phyloP scores from a whole-genome alignment of 1,140 invertebrate genomes.

The Oreohelix idahoensis region DNA sequence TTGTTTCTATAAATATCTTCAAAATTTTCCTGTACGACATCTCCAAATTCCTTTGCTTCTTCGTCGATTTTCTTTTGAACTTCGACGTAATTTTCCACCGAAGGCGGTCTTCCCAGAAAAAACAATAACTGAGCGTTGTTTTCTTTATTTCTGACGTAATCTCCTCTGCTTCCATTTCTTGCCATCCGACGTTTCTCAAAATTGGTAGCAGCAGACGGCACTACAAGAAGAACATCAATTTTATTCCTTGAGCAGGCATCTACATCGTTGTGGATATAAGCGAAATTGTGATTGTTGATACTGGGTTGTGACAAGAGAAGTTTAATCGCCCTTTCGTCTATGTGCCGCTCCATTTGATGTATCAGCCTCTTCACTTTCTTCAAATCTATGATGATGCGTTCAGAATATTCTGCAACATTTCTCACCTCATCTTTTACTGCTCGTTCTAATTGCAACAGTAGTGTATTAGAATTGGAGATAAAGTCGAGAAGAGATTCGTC shows the following conservation, averaged over 20 bases:
- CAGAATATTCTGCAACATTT: too few species aligned
- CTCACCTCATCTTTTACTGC: too few species aligned
- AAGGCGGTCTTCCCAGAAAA: constrained; percentile 27
- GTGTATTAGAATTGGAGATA: too few species aligned
- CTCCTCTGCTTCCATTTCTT: neutral
- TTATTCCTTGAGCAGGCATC: neutral
- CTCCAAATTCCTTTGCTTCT: constrained; percentile 79
- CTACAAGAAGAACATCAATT: neutral
- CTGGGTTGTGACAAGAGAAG: neutral
- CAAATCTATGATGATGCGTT: too few species aligned
- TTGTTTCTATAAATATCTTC: constrained; percentile 86
- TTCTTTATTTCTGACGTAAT: neutral
- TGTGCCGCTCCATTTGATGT: too few species aligned
- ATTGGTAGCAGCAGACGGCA: constrained; percentile 12
- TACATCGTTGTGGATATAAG: constrained; percentile 8
- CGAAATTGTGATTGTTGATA: constrained; percentile 28
- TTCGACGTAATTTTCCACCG: neutral
- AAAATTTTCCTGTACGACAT: constrained; percentile 87
- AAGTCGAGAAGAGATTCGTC: too few species aligned
- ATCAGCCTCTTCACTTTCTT: too few species aligned
- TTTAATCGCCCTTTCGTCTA: neutral
- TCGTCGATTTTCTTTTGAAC: constrained; percentile 19
- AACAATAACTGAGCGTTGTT: constrained; percentile 43
- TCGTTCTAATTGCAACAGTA: too few species aligned
- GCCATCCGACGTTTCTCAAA: constrained; percentile 2